A percentile compares a stretch with the other conserved stretches of the same genome.
These are phyloP conservation scores for Eugnorisma glareosa DNA, from an alignment of 2,888 invertebrate species.

Conservation along the genomic window DNA sequence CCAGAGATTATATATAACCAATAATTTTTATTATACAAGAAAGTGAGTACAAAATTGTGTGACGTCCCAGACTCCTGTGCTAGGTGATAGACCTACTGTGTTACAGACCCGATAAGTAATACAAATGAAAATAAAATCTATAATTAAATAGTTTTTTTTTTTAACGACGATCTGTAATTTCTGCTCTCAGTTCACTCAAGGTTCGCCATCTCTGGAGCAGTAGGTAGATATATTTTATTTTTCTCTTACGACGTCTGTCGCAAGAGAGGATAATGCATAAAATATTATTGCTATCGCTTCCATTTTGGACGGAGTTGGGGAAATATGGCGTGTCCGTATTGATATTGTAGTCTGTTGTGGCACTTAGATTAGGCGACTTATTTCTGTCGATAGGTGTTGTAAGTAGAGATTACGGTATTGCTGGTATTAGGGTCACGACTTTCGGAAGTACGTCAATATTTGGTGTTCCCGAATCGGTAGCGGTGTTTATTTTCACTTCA, in stretches of 20 bases:
- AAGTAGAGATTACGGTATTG: conserved; percentile 26
- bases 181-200: not conserved
- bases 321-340: conserved; percentile 53
- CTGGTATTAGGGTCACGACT: not conserved
- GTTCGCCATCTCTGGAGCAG: conserved; percentile 42
- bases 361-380: conserved; percentile 22
- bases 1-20: too few species aligned
- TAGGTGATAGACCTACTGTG: too few species aligned
- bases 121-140: too few species aligned
- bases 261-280: conserved; percentile 64
- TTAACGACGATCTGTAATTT: not conserved
- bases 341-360: conserved; percentile 34
- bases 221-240: conserved; percentile 49
- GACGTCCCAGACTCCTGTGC: too few species aligned
- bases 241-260: conserved; percentile 39
- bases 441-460: conserved; percentile 1
- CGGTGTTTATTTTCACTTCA: not conserved
- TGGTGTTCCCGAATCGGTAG: not conserved
- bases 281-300: conserved; percentile 53
- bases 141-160: too few species aligned
- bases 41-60: too few species aligned
- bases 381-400: conserved; percentile 11
- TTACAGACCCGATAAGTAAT: too few species aligned
- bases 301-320: conserved; percentile 27
- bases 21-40: too few species aligned